Evolutionary conservation across 2,888 invertebrate genomes (phyloP).

Genomic region (Caenorhabditis virilis): DNA sequence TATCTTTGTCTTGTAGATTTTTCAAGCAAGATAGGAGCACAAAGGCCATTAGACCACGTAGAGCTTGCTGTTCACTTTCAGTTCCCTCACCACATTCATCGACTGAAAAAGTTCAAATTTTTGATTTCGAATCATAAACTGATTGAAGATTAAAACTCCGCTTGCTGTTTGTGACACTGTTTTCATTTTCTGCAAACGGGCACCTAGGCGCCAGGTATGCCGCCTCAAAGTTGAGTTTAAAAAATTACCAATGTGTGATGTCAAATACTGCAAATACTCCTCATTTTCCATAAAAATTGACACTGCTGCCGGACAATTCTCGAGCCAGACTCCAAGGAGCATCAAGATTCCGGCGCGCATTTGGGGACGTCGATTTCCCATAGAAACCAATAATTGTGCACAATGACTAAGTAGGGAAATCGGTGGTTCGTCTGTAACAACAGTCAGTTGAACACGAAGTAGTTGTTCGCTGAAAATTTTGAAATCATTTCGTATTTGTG

Average conservation of each 20-base stretch:
- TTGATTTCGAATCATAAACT: too few species aligned
- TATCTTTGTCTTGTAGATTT: slow-evolving; percentile 24
- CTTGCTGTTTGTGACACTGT: too few species aligned
- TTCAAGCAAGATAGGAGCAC: slow-evolving; percentile 82
- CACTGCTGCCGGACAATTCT: slow-evolving; percentile 83
- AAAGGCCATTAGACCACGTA: slow-evolving; percentile 88
- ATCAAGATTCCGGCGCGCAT: slow-evolving; percentile 87
- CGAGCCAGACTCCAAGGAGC: slow-evolving; percentile 86
- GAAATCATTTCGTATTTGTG: too few species aligned
- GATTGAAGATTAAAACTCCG: too few species aligned
- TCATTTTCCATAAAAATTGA: slow-evolving; percentile 77
- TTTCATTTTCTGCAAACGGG: too few species aligned
- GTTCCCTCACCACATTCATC: slow-evolving; percentile 82
- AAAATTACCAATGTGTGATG: slow-evolving; percentile 57
- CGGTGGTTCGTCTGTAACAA: slow-evolving; percentile 77
- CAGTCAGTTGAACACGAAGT: slow-evolving; percentile 85
- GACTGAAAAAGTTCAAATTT: slow-evolving; percentile 68
- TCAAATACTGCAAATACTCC: slow-evolving; percentile 59
- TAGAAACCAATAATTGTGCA: slow-evolving; percentile 66
- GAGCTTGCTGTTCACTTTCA: slow-evolving; percentile 78
- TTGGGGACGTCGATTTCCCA: slow-evolving; percentile 72
- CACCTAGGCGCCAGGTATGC: too few species aligned
- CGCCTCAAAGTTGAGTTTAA: neutral
- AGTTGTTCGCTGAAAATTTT: slow-evolving; percentile 82
- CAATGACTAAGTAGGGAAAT: slow-evolving; percentile 89